Conservation (phyloP, 1,140 invertebrate genomes). For the Stenopsyche tienmushanensis region DNA sequence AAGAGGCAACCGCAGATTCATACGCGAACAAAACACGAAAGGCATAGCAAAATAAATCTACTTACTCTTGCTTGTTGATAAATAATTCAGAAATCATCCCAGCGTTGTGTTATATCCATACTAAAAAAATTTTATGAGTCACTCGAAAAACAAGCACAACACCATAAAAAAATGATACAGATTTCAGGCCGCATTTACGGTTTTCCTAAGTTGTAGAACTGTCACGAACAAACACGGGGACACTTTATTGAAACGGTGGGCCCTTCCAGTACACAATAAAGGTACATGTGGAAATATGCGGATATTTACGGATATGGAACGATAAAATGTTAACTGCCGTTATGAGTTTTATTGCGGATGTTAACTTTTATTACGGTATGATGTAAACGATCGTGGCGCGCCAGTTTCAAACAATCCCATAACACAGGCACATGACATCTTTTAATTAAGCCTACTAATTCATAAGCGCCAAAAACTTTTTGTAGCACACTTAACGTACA, state of each 20-base stretch:
- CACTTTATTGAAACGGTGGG: too few relatives aligned
- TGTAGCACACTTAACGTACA: too few relatives aligned
- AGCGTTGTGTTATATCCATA: slow-evolving; percentile 9
- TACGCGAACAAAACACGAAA: neutral
- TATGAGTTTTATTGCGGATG: slow-evolving; percentile 5
- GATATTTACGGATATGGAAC: neutral
- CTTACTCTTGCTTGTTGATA: neutral
- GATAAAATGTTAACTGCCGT: slow-evolving; percentile 10
- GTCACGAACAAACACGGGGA: too few relatives aligned
- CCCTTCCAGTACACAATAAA: too few relatives aligned
- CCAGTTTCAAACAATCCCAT: slow-evolving; percentile 5
- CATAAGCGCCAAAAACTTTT: too few relatives aligned
- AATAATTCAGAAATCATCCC: slow-evolving; percentile 26
- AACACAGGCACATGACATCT: neutral
- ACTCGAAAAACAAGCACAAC: slow-evolving; percentile 24
- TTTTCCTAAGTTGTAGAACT: too few relatives aligned
- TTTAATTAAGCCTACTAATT: neutral
- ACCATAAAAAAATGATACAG: slow-evolving; percentile 16
- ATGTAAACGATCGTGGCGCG: neutral
- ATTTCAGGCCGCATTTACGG: slow-evolving; percentile 12
- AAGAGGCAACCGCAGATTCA: neutral
- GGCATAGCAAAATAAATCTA: neutral
- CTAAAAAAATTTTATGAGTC: slow-evolving; percentile 10
- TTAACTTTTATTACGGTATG: slow-evolving; percentile 8
- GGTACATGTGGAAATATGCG: neutral